A percentile compares a stretch with the other conserved stretches of the same genome.
Evolutionary conservation across 2,113 vertebrate genomes (phyloP).

Genomic region (Colistium nudipinnis): DNA sequence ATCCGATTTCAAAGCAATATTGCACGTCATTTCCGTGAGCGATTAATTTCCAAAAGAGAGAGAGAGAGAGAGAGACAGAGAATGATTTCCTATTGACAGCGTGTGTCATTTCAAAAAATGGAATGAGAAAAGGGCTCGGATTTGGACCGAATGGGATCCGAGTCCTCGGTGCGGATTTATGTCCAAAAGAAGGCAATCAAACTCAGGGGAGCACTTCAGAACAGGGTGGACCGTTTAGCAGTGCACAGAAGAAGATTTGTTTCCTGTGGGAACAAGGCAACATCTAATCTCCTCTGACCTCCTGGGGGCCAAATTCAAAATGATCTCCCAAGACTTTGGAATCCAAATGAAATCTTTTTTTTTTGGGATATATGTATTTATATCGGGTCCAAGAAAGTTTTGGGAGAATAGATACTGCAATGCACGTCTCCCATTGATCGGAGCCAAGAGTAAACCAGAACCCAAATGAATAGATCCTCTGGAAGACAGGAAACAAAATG

Average conservation of each 20-base stretch:
- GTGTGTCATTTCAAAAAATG: too few species aligned
- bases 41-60: conserved; percentile 14
- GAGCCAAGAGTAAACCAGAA: conserved; percentile 65
- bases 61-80: too few species aligned
- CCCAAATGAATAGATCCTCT: conserved; percentile 80
- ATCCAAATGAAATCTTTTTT: too few species aligned
- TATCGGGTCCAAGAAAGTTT: conserved; percentile 33
- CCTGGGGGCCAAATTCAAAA: conserved; percentile 52
- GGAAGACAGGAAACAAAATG: conserved; percentile 94
- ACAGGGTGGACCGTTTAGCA: conserved; percentile 76
- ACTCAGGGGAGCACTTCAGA: conserved; percentile 83
- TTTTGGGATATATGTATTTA: too few species aligned
- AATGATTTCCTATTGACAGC: conserved; percentile 25
- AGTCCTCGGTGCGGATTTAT: conserved; percentile 21
- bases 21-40: conserved; percentile 1
- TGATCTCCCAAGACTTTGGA: too few species aligned
- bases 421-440: conserved; percentile 31
- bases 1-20: conserved; percentile 26
- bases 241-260: conserved; percentile 81
- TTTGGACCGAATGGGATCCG: conserved; percentile 13
- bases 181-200: conserved; percentile 56
- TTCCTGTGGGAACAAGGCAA: conserved; percentile 83
- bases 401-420: conserved; percentile 19
- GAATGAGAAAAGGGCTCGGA: not conserved
- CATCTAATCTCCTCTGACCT: conserved; percentile 40